phyloP scores from a whole-genome alignment of 2,797 vertebrate genomes.

The Sphenopsis melanotis region DNA sequence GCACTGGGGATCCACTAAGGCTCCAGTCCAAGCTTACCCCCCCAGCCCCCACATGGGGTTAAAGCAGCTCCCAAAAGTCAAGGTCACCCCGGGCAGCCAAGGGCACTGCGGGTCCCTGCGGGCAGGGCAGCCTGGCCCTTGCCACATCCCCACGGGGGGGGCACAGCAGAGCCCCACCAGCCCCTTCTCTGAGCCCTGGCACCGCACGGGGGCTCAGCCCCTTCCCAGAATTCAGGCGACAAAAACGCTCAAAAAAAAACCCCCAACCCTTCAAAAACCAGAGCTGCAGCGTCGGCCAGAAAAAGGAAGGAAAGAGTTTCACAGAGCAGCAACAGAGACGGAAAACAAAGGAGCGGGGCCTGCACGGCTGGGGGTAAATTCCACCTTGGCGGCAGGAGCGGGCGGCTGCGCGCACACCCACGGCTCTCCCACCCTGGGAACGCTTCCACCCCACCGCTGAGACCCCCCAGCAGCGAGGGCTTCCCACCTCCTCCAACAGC shows the following conservation, averaged over 20 bases:
- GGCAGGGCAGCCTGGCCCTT: neutral
- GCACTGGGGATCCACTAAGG: neutral
- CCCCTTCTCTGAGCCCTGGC: neutral
- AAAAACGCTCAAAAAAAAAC: neutral
- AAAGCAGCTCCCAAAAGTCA: neutral
- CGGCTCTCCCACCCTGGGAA: conserved; percentile 14
- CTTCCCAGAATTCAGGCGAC: neutral
- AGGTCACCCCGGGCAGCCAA: neutral
- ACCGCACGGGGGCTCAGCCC: neutral
- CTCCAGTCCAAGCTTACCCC: neutral
- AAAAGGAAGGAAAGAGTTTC: neutral
- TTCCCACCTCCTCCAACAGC: neutral
- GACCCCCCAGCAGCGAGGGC: neutral
- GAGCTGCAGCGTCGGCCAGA: neutral
- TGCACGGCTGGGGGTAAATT: conserved; percentile 50
- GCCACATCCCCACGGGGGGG: accelerated
- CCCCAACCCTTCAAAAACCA: neutral
- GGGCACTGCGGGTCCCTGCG: accelerated
- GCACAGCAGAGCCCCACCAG: neutral
- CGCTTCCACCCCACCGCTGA: neutral
- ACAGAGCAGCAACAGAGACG: neutral
- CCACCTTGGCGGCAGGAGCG: conserved; percentile 29
- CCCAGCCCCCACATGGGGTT: neutral
- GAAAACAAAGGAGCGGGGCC: conserved; percentile 47
- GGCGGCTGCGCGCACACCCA: neutral